These are phyloP conservation scores for Plebejus argus DNA, from an alignment of 2,888 invertebrate species.

Conservation along the genomic window DNA sequence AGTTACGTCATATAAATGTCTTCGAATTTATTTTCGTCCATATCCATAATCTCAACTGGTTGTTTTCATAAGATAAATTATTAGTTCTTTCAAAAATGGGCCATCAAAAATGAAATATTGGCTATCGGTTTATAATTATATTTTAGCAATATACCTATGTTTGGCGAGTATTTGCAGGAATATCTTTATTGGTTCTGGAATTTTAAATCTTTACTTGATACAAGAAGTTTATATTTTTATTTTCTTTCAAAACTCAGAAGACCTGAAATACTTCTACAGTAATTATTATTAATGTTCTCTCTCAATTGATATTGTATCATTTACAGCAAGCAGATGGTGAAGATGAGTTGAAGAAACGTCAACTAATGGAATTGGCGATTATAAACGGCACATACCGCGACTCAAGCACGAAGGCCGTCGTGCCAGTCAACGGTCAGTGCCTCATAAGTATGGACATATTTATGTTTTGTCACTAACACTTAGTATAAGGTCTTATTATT, in stretches of 20 bases:
- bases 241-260: background rate
- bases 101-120: background rate
- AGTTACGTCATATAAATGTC: constrained; percentile 19
- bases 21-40: constrained; percentile 9
- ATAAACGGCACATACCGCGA: constrained; percentile 99
- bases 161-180: background rate
- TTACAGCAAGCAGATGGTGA: constrained; percentile 98
- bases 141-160: background rate
- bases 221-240: no score
- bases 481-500: constrained; percentile 41
- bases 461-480: constrained; percentile 75
- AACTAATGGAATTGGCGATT: constrained; percentile 99
- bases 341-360: constrained; percentile 99
- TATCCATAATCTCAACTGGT: background rate
- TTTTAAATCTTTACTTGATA: no score
- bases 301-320: constrained; percentile 9
- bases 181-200: background rate
- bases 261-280: background rate
- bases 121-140: background rate
- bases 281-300: background rate
- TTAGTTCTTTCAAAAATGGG: constrained; percentile 19
- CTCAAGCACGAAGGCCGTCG: constrained; percentile 93
- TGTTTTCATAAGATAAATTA: constrained; percentile 2
- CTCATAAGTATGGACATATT: constrained; percentile 79
- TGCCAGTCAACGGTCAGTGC: constrained; percentile 89